Evolutionary conservation across 2,888 invertebrate genomes (phyloP), one percentile per base, ranked within the genome.

Genomic region (Cephus pulcher): DNA sequence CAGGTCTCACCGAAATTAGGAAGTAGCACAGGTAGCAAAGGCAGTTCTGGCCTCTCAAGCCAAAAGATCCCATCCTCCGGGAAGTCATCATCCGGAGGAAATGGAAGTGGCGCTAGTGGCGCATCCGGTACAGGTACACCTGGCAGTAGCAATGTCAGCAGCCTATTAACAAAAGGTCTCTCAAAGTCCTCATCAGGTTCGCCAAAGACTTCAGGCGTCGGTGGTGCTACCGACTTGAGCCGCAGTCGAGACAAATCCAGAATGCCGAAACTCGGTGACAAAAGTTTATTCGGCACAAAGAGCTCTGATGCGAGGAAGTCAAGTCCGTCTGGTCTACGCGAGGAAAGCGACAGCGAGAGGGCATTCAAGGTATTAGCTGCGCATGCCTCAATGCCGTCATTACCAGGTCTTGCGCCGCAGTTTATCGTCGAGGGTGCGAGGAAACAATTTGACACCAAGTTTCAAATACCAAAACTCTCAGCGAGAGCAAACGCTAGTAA

Each of bases 381-480:
- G 2, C 94, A 94, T 75, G 92, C 92, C 6, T 92, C 94, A 1
- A 94, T 94, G 90, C 87, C 91, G 1, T 88, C 84, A 73, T 79
- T 92, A 37, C 86, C 90, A 12, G 88, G 82, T 76, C 75, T 90
- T 11, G 86, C 90, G 1, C 93, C 95, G 37, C 94, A 94, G 77
- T 93, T 95, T 83, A 92, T 94, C 76, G 94, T 96, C 86, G 96
- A 96, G 87, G 95, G 96, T 12, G 92, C 96, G 78, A 96, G 96
- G 86, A 97, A 96, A 87, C 95, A 96, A 12, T 91, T 96, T 68
- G 95, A 97, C 86, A 95, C 95, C 79, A 97, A 96, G 88, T 97
- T 97, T 92, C 97, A 97, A 93, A 97, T 97, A 87, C 97, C 97
- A 0, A 97, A 97, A 92, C 90, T 97, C 80, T 95, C 95, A 0